Percentiles rank a stretch among this genome's conserved stretches.
Conservation (phyloP, 2,888 invertebrate species). For the Aporophyla nigra region DNA sequence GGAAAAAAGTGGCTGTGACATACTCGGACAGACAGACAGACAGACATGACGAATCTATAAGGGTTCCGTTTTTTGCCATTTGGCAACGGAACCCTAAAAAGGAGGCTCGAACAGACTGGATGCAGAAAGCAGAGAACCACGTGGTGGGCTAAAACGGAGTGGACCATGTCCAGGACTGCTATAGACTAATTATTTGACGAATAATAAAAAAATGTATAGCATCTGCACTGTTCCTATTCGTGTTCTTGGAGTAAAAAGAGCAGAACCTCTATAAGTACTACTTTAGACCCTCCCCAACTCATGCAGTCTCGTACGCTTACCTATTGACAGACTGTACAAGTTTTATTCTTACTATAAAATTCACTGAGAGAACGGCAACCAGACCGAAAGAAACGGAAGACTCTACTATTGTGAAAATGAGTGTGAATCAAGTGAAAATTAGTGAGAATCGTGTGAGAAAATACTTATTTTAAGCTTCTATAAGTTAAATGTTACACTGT, state of each 20-base stretch:
- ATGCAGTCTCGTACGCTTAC: constrained; percentile 7
- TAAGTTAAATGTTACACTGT: too few species aligned
- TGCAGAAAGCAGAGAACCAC: too few species aligned
- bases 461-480: not conserved
- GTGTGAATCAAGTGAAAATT: not conserved
- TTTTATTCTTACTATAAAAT: constrained; percentile 75
- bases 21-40: too few species aligned
- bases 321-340: constrained; percentile 51
- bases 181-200: too few species aligned
- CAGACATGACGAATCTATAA: too few species aligned
- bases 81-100: too few species aligned
- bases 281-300: not conserved
- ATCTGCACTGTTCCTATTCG: not conserved
- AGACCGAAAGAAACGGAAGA: constrained; percentile 35
- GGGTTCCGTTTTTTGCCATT: too few species aligned
- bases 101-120: too few species aligned
- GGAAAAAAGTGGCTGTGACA: too few species aligned
- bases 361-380: constrained; percentile 66
- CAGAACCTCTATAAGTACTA: not conserved
- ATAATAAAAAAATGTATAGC: too few species aligned
- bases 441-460: not conserved
- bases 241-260: not conserved
- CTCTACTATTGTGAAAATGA: constrained; percentile 49
- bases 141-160: too few species aligned
- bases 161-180: too few species aligned